phyloP scores from a whole-genome alignment of 2,797 vertebrate genomes.

The Acipenser ruthenus region DNA sequence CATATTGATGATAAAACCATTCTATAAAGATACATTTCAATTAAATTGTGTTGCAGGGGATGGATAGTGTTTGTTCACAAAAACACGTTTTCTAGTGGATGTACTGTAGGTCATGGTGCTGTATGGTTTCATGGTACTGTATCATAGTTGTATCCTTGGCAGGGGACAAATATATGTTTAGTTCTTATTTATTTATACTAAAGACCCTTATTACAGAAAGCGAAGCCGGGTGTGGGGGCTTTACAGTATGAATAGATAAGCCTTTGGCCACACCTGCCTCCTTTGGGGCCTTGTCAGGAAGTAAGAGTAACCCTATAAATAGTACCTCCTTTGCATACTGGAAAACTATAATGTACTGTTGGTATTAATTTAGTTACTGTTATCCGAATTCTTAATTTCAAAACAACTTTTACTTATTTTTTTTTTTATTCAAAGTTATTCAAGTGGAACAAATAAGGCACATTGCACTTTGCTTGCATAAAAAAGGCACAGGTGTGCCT shows the following conservation, averaged over 20 bases:
- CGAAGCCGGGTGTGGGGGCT: neutral
- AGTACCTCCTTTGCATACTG: constrained; percentile 16
- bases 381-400: constrained; percentile 2
- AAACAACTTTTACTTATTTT: constrained; percentile 6
- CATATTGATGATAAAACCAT: no score
- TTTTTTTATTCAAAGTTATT: neutral
- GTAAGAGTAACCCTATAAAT: constrained; percentile 14
- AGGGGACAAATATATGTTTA: no score
- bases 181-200: no score
- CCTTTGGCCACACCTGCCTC: constrained; percentile 7
- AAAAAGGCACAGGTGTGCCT: neutral
- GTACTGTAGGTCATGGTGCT: no score
- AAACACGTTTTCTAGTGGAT: no score
- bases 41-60: no score
- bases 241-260: neutral
- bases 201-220: no score
- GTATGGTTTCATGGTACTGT: no score
- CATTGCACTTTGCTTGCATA: neutral
- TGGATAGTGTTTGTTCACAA: no score
- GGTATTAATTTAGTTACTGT: neutral
- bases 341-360: constrained; percentile 15
- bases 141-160: no score
- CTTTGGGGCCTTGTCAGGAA: constrained; percentile 13
- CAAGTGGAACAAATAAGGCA: constrained; percentile 8
- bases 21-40: no score